These are phyloP conservation scores for Indicator indicator DNA, from an alignment of 2,113 vertebrate genomes.

Conservation along the genomic window DNA sequence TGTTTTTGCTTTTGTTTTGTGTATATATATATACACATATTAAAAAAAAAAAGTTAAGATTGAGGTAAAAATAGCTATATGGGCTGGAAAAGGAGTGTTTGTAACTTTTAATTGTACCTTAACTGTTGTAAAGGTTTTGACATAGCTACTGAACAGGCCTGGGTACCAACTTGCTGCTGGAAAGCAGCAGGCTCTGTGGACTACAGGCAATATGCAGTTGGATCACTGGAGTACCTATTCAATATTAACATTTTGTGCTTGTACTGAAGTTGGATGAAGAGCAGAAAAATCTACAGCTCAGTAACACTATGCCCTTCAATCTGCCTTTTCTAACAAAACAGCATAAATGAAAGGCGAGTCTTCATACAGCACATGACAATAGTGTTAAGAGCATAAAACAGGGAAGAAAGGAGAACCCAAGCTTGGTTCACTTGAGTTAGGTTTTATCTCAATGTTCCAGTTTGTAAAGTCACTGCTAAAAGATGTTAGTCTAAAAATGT, in stretches of 20 bases:
- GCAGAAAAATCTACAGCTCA: neutral
- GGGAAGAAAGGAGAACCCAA: neutral
- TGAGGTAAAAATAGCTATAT: neutral
- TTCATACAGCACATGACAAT: neutral
- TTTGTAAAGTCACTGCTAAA: neutral
- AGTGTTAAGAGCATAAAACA: neutral
- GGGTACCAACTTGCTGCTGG: neutral
- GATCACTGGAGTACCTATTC: neutral
- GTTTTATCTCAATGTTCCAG: neutral
- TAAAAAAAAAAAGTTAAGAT: neutral
- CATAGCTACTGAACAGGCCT: neutral
- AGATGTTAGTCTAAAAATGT: neutral
- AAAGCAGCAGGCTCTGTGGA: neutral
- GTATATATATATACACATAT: too few relatives aligned
- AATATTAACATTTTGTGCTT: neutral
- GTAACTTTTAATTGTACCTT: neutral
- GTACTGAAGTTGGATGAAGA: neutral
- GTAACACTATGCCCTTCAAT: accelerated
- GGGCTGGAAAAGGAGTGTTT: neutral
- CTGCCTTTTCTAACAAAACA: neutral
- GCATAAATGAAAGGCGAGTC: neutral
- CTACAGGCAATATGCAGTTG: neutral
- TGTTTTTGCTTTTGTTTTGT: too few relatives aligned
- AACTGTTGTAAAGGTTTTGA: neutral
- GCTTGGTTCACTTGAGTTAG: neutral